A percentile compares a stretch with the other conserved stretches of the same genome.
These are phyloP conservation scores for Stichopus chloronotus DNA, from an alignment of 35 echinoderm and acorn worm genomes.

Conservation along the genomic window DNA sequence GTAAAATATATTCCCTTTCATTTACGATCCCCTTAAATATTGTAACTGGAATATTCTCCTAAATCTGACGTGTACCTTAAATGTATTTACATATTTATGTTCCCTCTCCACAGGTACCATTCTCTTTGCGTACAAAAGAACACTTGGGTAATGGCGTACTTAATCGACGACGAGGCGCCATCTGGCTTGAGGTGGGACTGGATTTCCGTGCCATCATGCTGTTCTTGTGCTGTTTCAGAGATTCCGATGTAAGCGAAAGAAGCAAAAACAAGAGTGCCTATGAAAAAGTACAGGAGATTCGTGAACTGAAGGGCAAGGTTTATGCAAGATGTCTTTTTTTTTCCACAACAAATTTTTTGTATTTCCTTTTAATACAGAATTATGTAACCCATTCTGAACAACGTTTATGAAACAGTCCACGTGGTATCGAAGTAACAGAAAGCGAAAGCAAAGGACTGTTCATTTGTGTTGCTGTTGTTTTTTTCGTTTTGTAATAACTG, in stretches of 20 bases:
- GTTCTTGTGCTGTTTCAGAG: slow-evolving; percentile 37
- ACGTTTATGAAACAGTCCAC: no score
- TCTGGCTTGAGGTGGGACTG: slow-evolving; percentile 24
- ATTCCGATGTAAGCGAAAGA: background rate
- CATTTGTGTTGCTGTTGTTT: no score
- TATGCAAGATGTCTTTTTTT: slow-evolving; percentile 8
- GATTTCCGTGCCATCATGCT: slow-evolving; percentile 27
- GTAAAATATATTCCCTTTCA: no score
- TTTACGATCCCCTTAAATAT: no score
- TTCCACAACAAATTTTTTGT: background rate
- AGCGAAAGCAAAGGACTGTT: no score
- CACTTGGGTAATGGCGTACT: slow-evolving; percentile 30
- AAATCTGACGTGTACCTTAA: background rate
- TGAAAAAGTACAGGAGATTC: background rate
- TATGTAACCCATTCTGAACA: no score
- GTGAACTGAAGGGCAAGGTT: background rate
- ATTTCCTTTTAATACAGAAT: slow-evolving; percentile 5
- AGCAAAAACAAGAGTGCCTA: background rate
- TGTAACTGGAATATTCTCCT: background rate
- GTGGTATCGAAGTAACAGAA: no score
- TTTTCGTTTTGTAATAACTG: no score
- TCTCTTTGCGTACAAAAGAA: slow-evolving; percentile 35
- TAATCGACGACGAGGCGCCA: background rate
- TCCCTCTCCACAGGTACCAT: background rate
- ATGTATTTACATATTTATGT: background rate